Evolutionary conservation across 2,888 invertebrate species (phyloP), one percentile per base, ranked within the genome.

Genomic region (Tiliacea aurago): DNA sequence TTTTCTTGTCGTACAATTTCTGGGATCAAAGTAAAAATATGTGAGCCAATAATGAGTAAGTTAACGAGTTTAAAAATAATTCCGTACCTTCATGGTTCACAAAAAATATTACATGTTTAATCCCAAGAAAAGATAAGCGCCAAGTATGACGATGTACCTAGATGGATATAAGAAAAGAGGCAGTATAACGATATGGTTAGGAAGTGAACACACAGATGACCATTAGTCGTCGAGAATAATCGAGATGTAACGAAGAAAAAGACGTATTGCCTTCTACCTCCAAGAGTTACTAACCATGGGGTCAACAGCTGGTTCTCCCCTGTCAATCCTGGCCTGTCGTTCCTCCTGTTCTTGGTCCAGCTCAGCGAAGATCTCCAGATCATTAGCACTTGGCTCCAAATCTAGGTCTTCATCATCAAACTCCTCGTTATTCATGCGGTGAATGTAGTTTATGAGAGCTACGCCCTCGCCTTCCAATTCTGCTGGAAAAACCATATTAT

Each of bases 231-330:
- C 37, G 28, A 3, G 28, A 37, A 37, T 41, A 13, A 53, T 23
- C 13, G 7, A 53, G 53, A 53, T 28, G 28, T 15, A 15, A 7
- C 9, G 28, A 28, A 28, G 1, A 9, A 55, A 37, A 23, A 47
- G 3, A 49, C 23, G 47, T 41, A 10, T 7, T 18, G 41, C 4
- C 3, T 56, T 55, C 13, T 23, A 41, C 11, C 1, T 37, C 1
- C 23, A 70, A 41, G 20, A 45, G 45, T 23, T 28, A 65, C 84
- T 82, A 78, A 94, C 96, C 95, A 95, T 94, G 9, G 95, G 95
- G 80, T 96, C 95, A 15, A 95, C 92, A 65, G 95, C 91, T 0
- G 95, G 94, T 67, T 95, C 95, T 41, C 96, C 96, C n/a, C 95
- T 90, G 4, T 92, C 94, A 20, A 96, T 92, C 83, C 95, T 93